These are phyloP conservation scores for Acomys russatus DNA, from an alignment of 2,797 vertebrate genomes.

Conservation along the genomic window DNA sequence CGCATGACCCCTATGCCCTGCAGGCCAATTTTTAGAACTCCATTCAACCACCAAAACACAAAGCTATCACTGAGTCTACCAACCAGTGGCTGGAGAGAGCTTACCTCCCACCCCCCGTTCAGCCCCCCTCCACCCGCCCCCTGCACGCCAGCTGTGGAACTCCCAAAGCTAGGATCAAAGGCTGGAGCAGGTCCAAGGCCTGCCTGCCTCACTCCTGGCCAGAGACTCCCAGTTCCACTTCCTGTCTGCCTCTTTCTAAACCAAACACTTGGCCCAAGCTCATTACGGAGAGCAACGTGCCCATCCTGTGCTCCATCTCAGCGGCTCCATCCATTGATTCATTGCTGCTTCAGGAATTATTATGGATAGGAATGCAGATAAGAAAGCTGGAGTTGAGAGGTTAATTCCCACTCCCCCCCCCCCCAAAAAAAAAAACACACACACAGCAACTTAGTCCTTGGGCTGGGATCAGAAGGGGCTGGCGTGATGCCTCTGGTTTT, in stretches of 20 bases:
- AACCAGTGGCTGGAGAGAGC: neutral
- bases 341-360: accelerated
- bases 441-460: neutral
- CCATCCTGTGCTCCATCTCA: accelerated
- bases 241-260: slow-evolving; percentile 40
- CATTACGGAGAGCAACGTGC: accelerated
- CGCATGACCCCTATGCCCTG: neutral
- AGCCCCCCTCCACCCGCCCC: neutral
- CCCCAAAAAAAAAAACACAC: too few relatives aligned
- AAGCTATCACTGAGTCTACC: neutral
- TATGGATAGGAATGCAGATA: neutral
- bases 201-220: neutral
- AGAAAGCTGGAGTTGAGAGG: neutral
- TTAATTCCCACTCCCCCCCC: neutral
- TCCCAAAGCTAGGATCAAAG: neutral
- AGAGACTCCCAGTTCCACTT: neutral
- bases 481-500: neutral
- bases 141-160: neutral
- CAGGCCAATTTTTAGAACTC: neutral
- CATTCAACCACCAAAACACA: neutral
- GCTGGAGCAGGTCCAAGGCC: neutral
- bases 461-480: neutral
- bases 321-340: accelerated
- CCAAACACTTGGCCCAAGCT: neutral
- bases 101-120: neutral